Conservation (phyloP, 1,140 invertebrate species). For the Atta colombica region DNA sequence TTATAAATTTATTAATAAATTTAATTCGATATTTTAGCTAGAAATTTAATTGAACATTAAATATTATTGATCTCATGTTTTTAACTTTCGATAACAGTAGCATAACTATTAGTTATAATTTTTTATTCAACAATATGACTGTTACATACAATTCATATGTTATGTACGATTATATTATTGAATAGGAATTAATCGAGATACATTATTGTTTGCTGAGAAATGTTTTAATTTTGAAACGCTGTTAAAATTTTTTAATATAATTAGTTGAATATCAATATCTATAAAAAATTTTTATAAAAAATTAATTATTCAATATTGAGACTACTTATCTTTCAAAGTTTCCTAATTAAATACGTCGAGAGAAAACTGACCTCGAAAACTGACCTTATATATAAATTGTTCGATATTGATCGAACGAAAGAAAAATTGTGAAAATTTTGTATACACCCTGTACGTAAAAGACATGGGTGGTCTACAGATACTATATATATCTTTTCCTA, state of each 20-base stretch:
- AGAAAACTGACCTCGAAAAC: background rate
- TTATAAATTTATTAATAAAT: background rate
- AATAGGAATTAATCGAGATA: background rate
- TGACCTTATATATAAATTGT: too few species aligned
- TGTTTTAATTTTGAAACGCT: too few species aligned
- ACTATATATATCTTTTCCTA: slow-evolving; percentile 45
- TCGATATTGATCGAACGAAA: background rate
- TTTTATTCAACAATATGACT: too few species aligned
- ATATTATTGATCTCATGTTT: background rate
- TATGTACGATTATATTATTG: too few species aligned
- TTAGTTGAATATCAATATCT: background rate
- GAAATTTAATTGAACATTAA: background rate
- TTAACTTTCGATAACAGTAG: background rate
- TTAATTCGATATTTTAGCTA: background rate
- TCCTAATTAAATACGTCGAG: background rate
- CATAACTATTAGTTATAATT: too few species aligned
- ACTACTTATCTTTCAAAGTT: background rate
- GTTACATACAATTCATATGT: too few species aligned
- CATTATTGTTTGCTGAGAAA: background rate
- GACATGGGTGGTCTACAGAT: slow-evolving; percentile 69
- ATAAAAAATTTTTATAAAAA: background rate
- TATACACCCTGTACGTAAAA: slow-evolving; percentile 60
- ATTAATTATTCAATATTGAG: background rate
- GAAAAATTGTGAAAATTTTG: slow-evolving; percentile 36
- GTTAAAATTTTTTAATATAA: background rate